Conservation (phyloP, 2,797 vertebrate genomes). For the Gymnothorax javanicus region DNA sequence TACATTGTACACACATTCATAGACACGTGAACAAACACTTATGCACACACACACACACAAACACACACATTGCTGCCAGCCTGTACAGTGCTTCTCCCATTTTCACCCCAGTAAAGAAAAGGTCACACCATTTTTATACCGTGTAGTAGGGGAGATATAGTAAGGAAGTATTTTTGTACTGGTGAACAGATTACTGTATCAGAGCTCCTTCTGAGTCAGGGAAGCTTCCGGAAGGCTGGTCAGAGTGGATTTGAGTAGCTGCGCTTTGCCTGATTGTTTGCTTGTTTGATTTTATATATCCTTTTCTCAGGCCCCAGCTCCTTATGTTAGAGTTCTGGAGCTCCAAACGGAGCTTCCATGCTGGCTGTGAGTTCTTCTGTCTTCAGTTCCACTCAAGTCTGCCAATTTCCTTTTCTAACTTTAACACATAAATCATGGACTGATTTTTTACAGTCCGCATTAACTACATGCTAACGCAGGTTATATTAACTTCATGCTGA, state of each 20-base stretch:
- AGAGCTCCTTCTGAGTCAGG: not conserved
- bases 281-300: not conserved
- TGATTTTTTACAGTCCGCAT: not conserved
- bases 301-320: not conserved
- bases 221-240: not conserved
- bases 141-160: not conserved
- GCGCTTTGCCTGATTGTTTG: not conserved
- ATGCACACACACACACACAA: not conserved
- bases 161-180: slow-evolving; percentile 10
- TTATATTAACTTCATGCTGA: not conserved
- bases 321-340: not conserved
- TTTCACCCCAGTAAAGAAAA: slow-evolving; percentile 17
- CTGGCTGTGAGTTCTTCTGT: not conserved
- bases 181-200: slow-evolving; percentile 13
- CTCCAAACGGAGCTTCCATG: not conserved
- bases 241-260: not conserved
- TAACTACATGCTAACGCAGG: not conserved
- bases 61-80: slow-evolving; percentile 25
- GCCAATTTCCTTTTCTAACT: not conserved
- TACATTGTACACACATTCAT: not conserved
- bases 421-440: not conserved
- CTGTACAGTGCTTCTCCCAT: slow-evolving; percentile 22
- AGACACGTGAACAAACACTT: slow-evolving; percentile 4
- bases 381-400: not conserved
- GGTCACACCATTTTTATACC: not conserved